A percentile compares a stretch with the other conserved stretches of the same genome.
Evolutionary conservation across 2,797 vertebrate species (phyloP).

Genomic region (Anguilla megastoma): DNA sequence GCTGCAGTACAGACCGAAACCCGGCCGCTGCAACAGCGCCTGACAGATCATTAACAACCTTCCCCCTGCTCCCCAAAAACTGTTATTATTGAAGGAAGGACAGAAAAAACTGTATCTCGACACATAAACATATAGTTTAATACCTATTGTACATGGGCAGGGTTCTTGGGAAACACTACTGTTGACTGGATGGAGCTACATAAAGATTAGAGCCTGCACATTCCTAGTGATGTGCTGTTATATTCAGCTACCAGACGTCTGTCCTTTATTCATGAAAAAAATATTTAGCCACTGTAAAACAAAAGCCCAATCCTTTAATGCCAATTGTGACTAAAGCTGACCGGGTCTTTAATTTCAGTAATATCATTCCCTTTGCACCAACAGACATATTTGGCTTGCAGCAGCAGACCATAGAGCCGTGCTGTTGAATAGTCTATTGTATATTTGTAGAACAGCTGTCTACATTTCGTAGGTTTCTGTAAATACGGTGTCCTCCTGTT

Average conservation of each 20-base stretch:
- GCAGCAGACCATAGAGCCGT: conserved; percentile 47
- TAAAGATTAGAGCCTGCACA: not conserved
- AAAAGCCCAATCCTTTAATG: not conserved
- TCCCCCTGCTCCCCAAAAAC: not conserved
- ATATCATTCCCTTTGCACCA: not conserved
- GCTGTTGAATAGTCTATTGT: conserved; percentile 77
- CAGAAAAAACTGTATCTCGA: not conserved
- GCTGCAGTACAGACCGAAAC: not conserved
- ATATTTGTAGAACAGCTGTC: conserved; percentile 74
- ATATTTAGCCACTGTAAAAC: not conserved
- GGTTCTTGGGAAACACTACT: not conserved
- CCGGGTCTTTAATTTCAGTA: not conserved
- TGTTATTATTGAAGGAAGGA: not conserved
- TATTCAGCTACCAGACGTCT: not conserved
- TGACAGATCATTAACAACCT: conserved; percentile 15
- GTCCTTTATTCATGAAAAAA: not conserved
- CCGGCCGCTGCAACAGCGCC: not conserved
- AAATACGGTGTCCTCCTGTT: conserved; percentile 68
- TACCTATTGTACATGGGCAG: not conserved
- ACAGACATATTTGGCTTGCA: conserved; percentile 51
- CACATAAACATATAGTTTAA: not conserved
- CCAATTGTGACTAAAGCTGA: not conserved
- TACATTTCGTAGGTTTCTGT: conserved; percentile 76
- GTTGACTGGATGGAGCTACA: not conserved
- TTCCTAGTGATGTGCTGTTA: not conserved